A percentile compares a stretch with the other conserved stretches of the same genome.
Conservation (phyloP, 2,797 vertebrate species). For the Erpetoichthys calabaricus region DNA sequence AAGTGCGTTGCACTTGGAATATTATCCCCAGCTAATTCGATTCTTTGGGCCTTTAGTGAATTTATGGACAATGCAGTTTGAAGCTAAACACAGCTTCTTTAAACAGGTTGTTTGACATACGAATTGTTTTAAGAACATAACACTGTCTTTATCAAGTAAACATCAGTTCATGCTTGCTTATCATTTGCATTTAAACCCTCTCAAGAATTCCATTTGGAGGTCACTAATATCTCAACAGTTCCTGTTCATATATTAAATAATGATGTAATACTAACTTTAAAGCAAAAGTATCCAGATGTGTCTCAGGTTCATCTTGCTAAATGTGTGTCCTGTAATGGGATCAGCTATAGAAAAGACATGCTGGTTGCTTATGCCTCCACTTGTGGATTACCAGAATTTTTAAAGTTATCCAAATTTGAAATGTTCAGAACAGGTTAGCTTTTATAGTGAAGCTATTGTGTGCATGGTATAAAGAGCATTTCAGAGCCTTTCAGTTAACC, state of each 20-base stretch:
- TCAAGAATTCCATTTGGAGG: slow-evolving; percentile 18
- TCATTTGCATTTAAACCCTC: slow-evolving; percentile 10
- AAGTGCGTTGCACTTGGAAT: too few species aligned
- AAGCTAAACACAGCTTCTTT: too few species aligned
- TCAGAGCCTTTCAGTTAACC: slow-evolving; percentile 17
- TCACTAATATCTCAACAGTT: slow-evolving; percentile 17
- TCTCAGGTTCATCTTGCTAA: slow-evolving; percentile 18
- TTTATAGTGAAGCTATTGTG: slow-evolving; percentile 17
- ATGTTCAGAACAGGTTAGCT: slow-evolving; percentile 14
- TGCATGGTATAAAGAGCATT: slow-evolving; percentile 20
- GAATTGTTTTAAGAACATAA: slow-evolving; percentile 18
- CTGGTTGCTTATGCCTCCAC: slow-evolving; percentile 19
- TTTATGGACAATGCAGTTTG: too few species aligned
- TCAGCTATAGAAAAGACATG: slow-evolving; percentile 20
- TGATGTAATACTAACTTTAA: slow-evolving; percentile 2
- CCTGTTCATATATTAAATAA: slow-evolving; percentile 21
- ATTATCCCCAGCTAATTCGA: too few species aligned
- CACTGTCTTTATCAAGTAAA: slow-evolving; percentile 11
- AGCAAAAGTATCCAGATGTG: slow-evolving; percentile 10
- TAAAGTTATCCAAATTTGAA: slow-evolving; percentile 19
- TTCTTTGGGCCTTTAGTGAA: slow-evolving; percentile 10
- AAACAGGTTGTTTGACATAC: slow-evolving; percentile 13
- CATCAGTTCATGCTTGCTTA: slow-evolving; percentile 17
- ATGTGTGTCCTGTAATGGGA: slow-evolving; percentile 15
- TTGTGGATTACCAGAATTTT: slow-evolving; percentile 20